phyloP scores from a whole-genome alignment of 2,888 invertebrate genomes.

The Mycogona germanica region DNA sequence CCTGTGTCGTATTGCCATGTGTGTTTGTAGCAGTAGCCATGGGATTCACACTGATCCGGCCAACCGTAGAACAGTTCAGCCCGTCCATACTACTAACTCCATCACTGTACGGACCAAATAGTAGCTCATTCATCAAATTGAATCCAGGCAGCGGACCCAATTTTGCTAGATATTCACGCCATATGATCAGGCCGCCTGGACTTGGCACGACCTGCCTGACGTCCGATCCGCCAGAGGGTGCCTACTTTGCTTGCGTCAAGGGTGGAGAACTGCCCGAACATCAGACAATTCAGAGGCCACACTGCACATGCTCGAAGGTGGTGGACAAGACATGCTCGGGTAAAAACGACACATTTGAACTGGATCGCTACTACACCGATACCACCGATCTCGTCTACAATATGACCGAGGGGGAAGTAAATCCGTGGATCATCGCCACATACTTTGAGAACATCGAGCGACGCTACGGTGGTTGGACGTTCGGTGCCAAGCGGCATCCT shows the following conservation, averaged over 20 bases:
- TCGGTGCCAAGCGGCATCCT: constrained; percentile 18
- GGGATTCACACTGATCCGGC: constrained; percentile 31
- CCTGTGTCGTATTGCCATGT: constrained; percentile 33
- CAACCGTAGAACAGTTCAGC: constrained; percentile 24
- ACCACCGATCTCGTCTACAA: constrained; percentile 28
- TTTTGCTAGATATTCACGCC: background rate
- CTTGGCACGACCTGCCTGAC: constrained; percentile 13
- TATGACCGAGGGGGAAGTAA: constrained; percentile 25
- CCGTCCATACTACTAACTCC: constrained; percentile 31
- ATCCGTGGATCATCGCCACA: constrained; percentile 30
- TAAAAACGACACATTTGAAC: background rate
- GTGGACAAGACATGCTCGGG: background rate
- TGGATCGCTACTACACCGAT: constrained; percentile 2
- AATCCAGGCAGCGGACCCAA: background rate
- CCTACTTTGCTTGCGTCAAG: background rate
- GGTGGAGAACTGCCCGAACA: background rate
- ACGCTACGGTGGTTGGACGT: constrained; percentile 34
- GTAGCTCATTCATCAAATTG: constrained; percentile 27
- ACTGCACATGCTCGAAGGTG: background rate
- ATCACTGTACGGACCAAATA: constrained; percentile 31
- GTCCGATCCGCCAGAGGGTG: background rate
- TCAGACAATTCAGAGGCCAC: background rate
- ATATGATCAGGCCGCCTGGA: constrained; percentile 7
- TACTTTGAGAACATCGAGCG: background rate
- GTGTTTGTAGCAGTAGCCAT: constrained; percentile 32